Conservation (phyloP, 2,113 vertebrate species). For the Melanocharis versteri region DNA sequence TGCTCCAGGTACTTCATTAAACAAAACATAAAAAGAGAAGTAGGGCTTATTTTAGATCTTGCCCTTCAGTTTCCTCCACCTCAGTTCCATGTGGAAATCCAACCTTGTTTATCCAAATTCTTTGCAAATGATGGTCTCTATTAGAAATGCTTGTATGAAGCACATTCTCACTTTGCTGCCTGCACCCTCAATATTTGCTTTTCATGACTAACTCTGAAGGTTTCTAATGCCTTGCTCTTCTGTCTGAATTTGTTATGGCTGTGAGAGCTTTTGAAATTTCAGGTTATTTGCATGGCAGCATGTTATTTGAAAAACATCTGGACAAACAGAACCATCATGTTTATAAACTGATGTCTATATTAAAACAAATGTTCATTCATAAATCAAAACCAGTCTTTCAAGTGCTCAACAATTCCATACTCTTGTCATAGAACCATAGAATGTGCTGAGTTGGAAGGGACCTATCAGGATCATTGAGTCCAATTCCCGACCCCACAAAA, state of each 20-base stretch:
- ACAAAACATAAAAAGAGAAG: neutral
- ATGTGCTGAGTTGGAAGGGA: neutral
- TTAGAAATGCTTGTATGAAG: neutral
- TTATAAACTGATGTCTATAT: neutral
- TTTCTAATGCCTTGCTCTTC: neutral
- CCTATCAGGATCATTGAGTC: neutral
- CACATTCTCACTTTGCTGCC: neutral
- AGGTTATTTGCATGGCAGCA: neutral
- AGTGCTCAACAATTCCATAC: neutral
- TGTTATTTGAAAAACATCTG: neutral
- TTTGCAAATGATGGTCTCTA: neutral
- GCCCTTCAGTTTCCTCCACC: neutral
- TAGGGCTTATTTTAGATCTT: neutral
- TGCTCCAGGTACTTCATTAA: slow-evolving; percentile 18
- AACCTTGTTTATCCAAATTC: slow-evolving; percentile 27
- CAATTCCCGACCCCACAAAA: neutral
- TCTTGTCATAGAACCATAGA: neutral
- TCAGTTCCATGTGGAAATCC: neutral
- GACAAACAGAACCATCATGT: neutral
- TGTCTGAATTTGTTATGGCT: neutral
- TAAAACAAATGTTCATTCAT: neutral
- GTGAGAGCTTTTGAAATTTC: neutral
- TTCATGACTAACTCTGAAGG: neutral
- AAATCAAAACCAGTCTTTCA: neutral
- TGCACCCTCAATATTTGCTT: slow-evolving; percentile 33